Percentiles rank a stretch among this genome's conserved stretches.
phyloP scores from a whole-genome alignment of 35 echinoderm and acorn worm genomes.

The Apostichopus japonicus region DNA sequence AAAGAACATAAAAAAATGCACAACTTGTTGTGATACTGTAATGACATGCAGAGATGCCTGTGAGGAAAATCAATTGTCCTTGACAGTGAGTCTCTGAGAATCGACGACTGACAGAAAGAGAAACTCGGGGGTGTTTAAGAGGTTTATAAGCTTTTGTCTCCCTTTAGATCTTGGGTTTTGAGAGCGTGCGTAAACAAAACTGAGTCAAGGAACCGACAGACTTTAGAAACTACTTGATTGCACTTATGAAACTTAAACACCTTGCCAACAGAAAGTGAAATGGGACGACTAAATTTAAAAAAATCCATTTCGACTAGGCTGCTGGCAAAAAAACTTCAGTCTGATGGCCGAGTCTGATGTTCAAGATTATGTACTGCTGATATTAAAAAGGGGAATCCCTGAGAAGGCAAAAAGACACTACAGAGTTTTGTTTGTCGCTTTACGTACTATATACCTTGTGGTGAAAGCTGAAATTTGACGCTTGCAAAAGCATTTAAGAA shows the following conservation, averaged over 20 bases:
- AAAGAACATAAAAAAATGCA: conserved; percentile 41
- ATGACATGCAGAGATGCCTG: conserved; percentile 22
- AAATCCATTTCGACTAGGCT: no score
- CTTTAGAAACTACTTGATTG: conserved; percentile 55
- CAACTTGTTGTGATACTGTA: conserved; percentile 40
- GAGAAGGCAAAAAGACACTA: not conserved
- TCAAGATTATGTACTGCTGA: not conserved
- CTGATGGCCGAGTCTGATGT: not conserved
- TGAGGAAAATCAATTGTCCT: conserved; percentile 49
- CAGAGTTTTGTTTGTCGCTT: not conserved
- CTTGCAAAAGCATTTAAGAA: not conserved
- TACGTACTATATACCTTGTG: not conserved
- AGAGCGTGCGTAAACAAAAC: conserved; percentile 20
- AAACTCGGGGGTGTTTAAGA: conserved; percentile 4
- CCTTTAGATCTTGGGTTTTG: conserved; percentile 30
- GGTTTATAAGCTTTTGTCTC: conserved; percentile 29
- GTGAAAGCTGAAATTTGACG: not conserved
- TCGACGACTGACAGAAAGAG: conserved; percentile 32
- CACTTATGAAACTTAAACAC: conserved; percentile 49
- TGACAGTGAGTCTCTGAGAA: conserved; percentile 12
- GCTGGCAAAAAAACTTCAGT: not conserved
- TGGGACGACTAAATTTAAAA: not conserved
- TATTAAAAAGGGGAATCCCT: conserved; percentile 4
- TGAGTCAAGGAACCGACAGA: conserved; percentile 35
- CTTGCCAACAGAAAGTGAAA: conserved; percentile 49